A percentile compares a stretch with the other conserved stretches of the same genome.
phyloP scores from a whole-genome alignment of 2,888 invertebrate genomes.

The Esperia sulphurella region DNA sequence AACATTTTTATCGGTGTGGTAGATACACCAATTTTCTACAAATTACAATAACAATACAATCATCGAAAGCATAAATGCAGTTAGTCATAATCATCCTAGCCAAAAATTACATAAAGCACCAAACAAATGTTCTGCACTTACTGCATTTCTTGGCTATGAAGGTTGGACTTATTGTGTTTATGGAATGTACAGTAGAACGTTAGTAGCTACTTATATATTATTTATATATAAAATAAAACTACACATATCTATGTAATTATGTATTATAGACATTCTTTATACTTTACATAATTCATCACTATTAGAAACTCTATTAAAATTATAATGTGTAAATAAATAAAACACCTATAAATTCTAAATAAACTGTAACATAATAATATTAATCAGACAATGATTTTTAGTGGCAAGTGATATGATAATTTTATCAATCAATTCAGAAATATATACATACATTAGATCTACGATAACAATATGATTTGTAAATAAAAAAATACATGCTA shows the following conservation, averaged over 20 bases:
- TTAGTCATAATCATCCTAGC: no score
- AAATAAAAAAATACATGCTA: slow-evolving; percentile 18
- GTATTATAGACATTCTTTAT: slow-evolving; percentile 78
- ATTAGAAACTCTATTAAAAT: slow-evolving; percentile 65
- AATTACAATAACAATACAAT: no score
- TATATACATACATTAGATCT: slow-evolving; percentile 34
- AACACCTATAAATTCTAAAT: slow-evolving; percentile 51
- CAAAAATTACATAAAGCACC: no score
- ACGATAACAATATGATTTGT: slow-evolving; percentile 23
- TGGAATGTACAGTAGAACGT: no score
- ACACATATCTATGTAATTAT: slow-evolving; percentile 68
- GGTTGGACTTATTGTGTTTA: no score
- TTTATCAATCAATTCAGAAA: slow-evolving; percentile 38
- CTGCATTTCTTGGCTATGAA: no score
- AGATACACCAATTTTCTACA: no score
- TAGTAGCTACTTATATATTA: no score
- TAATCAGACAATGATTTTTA: slow-evolving; percentile 60
- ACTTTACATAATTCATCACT: slow-evolving; percentile 74
- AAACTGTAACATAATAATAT: slow-evolving; percentile 58
- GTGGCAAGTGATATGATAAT: slow-evolving; percentile 82
- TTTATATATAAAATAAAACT: slow-evolving; percentile 35
- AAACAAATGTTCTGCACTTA: no score
- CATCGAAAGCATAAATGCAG: no score
- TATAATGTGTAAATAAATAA: slow-evolving; percentile 50
- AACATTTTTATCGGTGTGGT: no score